Evolutionary conservation across 2,888 invertebrate species (phyloP), one percentile per base, ranked within the genome.

Genomic region (Hypomecis punctinalis): DNA sequence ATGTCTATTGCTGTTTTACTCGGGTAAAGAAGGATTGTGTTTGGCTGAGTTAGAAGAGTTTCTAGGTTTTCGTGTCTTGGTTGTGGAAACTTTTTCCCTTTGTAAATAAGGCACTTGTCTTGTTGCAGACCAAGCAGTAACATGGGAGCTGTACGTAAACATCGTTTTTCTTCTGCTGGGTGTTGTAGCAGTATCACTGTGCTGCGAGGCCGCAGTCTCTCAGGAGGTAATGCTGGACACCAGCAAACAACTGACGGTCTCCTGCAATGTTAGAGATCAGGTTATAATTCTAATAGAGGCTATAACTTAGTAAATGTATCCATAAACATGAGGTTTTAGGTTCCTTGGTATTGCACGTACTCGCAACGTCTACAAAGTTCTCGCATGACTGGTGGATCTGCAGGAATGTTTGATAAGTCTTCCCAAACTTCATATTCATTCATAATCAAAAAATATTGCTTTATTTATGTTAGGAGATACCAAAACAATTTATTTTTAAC

Each of bases 161-260:
- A 97, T 74, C 98, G 94, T 81, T 97, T 97, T 80, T 97, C 97
- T 94, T 98, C 98, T 67, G 97, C 98, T 10, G 98, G 98, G 91
- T 98, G 98, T 86, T 98, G 98, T 6, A 98, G 92, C 64, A 98
- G 94, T 71, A 98, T 95, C 52, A 98, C 93, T 76, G 94, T 94
- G 65, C 97, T 97, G 59, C 92, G 90, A 10, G 97, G 96, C 61
- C 87, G 85, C 37, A 98, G 80, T 49, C 95, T 96, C 59, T 94
- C 94, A 58, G 94, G 89, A 6, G 98, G 98, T 67, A 98, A 89
- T 48, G 96, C 97, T 43, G 94, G 93, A 86, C 98, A 98, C 97
- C 98, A 98, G 83, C 98, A 98, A n/a, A 98, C 98, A 48, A 94
- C 94, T 39, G 91, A 84, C 5, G 98, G 98, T 71, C 98, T 94